Conservation (phyloP, 2,113 vertebrate genomes). For the Agelaius phoeniceus region DNA sequence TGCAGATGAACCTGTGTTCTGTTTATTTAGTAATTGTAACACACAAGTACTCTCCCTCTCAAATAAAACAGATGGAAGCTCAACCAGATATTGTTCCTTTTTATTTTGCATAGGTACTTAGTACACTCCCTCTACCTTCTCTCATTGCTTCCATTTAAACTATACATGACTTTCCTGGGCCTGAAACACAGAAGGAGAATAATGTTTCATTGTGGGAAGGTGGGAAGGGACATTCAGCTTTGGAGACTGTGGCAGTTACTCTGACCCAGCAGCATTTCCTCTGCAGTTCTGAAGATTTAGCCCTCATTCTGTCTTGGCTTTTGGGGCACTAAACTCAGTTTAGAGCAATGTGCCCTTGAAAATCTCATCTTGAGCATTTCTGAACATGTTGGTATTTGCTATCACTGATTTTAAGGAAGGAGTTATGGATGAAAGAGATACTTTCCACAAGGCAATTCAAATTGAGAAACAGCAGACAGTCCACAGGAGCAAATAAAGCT, state of each 20-base stretch:
- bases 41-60: not conserved
- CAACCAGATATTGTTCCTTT: not conserved
- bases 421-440: not conserved
- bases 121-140: not conserved
- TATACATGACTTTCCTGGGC: not conserved
- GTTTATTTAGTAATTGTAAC: not conserved
- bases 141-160: not conserved
- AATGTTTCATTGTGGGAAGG: not conserved
- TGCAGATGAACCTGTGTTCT: not conserved
- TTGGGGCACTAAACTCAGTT: not conserved
- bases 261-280: not conserved
- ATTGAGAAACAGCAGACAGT: not conserved
- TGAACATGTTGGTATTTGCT: not conserved
- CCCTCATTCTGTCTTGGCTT: not conserved
- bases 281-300: not conserved
- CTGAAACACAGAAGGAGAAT: not conserved
- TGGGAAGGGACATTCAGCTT: not conserved
- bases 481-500: not conserved
- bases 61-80: not conserved
- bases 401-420: not conserved
- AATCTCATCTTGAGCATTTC: not conserved
- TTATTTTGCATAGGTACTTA: not conserved
- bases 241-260: not conserved
- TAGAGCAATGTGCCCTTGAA: not conserved
- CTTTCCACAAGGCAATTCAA: not conserved